A percentile compares a stretch with the other conserved stretches of the same genome.
Evolutionary conservation across 2,888 invertebrate species (phyloP).

Genomic region (Drosophila meridiana): DNA sequence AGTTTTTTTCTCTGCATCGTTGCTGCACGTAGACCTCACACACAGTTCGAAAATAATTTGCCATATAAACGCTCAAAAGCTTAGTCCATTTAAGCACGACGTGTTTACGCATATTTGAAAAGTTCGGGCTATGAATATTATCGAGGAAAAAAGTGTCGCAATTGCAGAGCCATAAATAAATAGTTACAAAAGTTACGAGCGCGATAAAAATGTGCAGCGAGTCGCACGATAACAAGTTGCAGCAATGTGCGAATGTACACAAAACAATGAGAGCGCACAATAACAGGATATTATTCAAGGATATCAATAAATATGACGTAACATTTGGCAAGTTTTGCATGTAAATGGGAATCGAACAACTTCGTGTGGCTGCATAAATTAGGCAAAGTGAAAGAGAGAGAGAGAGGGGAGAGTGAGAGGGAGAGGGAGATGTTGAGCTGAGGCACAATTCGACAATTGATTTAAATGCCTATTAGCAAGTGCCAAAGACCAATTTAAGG

Average conservation of each 20-base stretch:
- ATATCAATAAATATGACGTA: constrained; percentile 20
- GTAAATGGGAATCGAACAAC: constrained; percentile 10
- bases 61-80: background rate
- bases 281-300: constrained; percentile 5
- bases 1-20: background rate
- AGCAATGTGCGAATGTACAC: background rate
- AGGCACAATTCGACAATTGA: constrained; percentile 40
- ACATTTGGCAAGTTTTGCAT: constrained; percentile 8
- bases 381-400: constrained; percentile 8
- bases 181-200: constrained; percentile 12
- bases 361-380: constrained; percentile 71
- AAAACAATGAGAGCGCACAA: constrained; percentile 1
- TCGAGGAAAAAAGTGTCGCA: background rate
- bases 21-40: background rate
- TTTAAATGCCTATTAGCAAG: constrained; percentile 68
- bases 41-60: background rate
- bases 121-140: background rate
- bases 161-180: constrained; percentile 9
- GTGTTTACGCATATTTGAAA: constrained; percentile 2
- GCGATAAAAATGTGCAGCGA: constrained; percentile 5
- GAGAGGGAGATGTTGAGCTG: background rate
- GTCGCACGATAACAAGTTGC: constrained; percentile 4
- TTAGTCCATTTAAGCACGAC: constrained; percentile 1
- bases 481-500: constrained; percentile 56
- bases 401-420: background rate